Conservation (phyloP, 2,888 invertebrate species). For the Erebia palarica region DNA sequence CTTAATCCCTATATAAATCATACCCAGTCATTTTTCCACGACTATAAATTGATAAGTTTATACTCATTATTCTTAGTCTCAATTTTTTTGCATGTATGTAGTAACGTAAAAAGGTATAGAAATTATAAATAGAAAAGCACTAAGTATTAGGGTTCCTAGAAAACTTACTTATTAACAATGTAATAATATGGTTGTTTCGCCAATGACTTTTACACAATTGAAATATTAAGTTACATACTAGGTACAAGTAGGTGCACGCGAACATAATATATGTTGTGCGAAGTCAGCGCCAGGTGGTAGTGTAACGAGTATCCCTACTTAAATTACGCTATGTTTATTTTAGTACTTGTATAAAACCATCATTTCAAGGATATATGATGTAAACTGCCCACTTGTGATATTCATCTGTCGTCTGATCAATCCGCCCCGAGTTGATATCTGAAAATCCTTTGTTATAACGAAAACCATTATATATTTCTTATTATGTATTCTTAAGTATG, state of each 20-base stretch:
- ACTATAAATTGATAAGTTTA: too few species aligned
- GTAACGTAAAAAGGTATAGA: too few species aligned
- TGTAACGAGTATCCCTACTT: slow-evolving; percentile 29
- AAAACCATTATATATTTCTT: too few species aligned
- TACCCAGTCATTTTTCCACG: too few species aligned
- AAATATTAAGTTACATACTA: slow-evolving; percentile 33
- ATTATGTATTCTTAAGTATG: too few species aligned
- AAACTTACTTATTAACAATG: background rate
- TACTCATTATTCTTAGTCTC: too few species aligned
- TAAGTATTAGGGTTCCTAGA: slow-evolving; percentile 21
- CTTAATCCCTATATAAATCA: too few species aligned
- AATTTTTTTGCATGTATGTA: too few species aligned
- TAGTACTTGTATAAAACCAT: slow-evolving; percentile 22
- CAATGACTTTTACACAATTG: slow-evolving; percentile 28
- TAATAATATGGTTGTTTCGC: background rate
- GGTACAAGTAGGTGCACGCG: background rate
- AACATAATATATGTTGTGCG: slow-evolving; percentile 16
- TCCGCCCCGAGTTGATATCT: too few species aligned
- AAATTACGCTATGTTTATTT: slow-evolving; percentile 26
- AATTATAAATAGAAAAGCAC: too few species aligned
- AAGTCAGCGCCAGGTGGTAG: slow-evolving; percentile 35
- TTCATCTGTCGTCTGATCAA: background rate
- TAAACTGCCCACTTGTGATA: background rate
- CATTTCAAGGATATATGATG: slow-evolving; percentile 4
- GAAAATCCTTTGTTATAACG: too few species aligned